These are phyloP conservation scores for Barnardius zonarius DNA, from an alignment of 2,113 vertebrate species.

Conservation along the genomic window DNA sequence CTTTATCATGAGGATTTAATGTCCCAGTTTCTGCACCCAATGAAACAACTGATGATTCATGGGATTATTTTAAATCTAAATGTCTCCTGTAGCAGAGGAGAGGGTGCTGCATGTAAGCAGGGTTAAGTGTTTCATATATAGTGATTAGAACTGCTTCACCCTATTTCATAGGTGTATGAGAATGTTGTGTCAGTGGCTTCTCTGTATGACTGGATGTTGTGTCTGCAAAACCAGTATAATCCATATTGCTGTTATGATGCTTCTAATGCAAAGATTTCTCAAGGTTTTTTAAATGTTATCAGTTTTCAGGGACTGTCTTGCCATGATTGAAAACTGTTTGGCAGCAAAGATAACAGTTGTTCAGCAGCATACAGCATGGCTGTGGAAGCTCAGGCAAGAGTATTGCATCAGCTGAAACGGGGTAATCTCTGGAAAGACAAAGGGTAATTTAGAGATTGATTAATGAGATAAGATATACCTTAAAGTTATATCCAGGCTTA, in stretches of 20 bases:
- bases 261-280: background rate
- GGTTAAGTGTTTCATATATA: background rate
- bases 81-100: background rate
- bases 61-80: background rate
- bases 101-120: background rate
- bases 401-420: background rate
- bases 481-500: background rate
- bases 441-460: background rate
- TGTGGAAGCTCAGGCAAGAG: background rate
- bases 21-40: background rate
- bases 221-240: background rate
- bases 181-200: background rate
- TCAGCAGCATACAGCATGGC: accelerated
- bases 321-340: background rate
- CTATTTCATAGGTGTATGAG: background rate
- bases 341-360: background rate
- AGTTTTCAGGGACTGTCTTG: background rate
- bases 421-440: background rate
- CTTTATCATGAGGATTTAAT: background rate
- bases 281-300: background rate
- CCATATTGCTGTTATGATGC: accelerated
- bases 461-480: background rate
- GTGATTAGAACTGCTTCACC: background rate
- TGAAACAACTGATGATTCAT: background rate
- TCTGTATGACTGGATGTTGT: accelerated